Evolutionary conservation across 2,113 vertebrate species (phyloP), one percentile per base, ranked within the genome.

Genomic region (Alces alces): DNA sequence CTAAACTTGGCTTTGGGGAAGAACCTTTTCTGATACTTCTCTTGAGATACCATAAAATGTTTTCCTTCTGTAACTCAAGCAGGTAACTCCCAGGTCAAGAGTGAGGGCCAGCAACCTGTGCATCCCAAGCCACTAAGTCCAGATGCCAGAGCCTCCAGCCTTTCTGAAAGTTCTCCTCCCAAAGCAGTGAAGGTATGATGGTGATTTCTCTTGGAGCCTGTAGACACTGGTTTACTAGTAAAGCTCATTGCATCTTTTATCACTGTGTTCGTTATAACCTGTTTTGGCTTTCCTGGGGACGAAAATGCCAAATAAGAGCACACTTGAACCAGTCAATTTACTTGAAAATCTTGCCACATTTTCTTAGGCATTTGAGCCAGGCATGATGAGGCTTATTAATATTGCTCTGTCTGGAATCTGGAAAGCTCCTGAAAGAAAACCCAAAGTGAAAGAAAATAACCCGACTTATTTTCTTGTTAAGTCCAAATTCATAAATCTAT

Each of bases 171-270:
- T 60, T 97, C 98, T 93, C 98, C 85, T 23, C 96, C 98, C 0
- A 99, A 99, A 98, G 86, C 96, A 6, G 87, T 98, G 87, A 99
- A 99, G 99, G 99, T 99, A 98, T 79, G 47, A 7, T 61, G 85
- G 64, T 58, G 23, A 0, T 92, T 96, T 4, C 2, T 87, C 36
- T 86, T 39, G 60, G 43, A 87, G 25, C n/a, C 5, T 2, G 16
- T 80, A 57, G 64, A 54, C 1, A 6, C 39, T 2, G 15, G 12
- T 66, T 93, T 60, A 57, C 89, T 55, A 4, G 45, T 47, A 79
- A 84, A 79, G 19, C 19, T 6, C 16, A 23, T 39, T 96, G 43
- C 10, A 61, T 28, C 3, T 80, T 76, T 16, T 64, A n/a, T 80
- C 36, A 33, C 43, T 87, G 30, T 82, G 73, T 79, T 93, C 13